Conservation (phyloP, 2,888 invertebrate genomes). For the Cheilosia soror region DNA sequence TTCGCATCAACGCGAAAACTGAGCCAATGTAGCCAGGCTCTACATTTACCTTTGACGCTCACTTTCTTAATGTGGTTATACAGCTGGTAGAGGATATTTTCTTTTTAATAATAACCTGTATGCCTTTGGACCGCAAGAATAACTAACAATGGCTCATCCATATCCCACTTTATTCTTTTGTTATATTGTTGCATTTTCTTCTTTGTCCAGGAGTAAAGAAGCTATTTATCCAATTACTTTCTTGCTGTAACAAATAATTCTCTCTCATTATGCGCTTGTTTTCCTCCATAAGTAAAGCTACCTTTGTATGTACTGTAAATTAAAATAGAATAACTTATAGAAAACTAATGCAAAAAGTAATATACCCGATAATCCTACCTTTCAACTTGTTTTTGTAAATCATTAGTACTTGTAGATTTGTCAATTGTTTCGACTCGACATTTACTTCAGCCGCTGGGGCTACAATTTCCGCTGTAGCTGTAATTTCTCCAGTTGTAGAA, state of each 20-base stretch:
- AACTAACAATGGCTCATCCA: background rate
- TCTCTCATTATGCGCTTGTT: background rate
- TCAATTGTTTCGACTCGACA: too few relatives aligned
- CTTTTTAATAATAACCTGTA: background rate
- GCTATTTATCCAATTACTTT: background rate
- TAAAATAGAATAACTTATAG: too few relatives aligned
- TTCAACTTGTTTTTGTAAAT: too few relatives aligned
- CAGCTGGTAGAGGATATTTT: background rate
- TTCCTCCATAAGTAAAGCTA: too few relatives aligned
- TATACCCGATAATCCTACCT: too few relatives aligned
- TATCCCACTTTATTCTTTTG: background rate
- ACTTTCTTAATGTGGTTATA: background rate
- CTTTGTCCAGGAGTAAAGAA: background rate
- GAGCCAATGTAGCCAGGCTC: background rate
- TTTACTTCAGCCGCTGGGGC: too few relatives aligned
- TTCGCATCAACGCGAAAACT: conserved; percentile 8
- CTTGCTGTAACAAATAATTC: background rate
- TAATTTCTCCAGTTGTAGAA: background rate
- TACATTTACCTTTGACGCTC: background rate
- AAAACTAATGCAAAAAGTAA: too few relatives aligned
- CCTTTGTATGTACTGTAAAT: too few relatives aligned
- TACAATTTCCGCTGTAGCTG: too few relatives aligned
- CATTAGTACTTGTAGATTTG: too few relatives aligned
- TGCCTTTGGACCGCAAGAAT: conserved; percentile 7
- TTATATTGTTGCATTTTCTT: background rate